Base-by-base conservation (phyloP, 2,113 vertebrate species). In the Struthio camelus region DNA sequence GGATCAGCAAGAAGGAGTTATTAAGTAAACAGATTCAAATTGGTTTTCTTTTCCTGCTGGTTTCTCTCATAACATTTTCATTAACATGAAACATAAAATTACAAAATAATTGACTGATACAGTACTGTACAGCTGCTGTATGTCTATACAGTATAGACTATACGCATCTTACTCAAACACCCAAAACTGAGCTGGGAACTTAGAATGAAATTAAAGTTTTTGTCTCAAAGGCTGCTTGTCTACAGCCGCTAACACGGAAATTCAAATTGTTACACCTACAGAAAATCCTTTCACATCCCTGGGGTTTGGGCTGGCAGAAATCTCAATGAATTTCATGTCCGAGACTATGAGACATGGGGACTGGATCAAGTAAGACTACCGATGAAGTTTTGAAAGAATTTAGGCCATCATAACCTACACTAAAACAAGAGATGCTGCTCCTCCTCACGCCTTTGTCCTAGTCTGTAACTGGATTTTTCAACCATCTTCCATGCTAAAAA, bases 11-110 rank as follows among this genome's bases (percentile, higher is more conserved):
- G 77, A 11, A 36, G 34, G 78, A 80, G 23, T 70, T 58, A 75
- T 73, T 88, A 78, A 85, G 58, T 28, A 30, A 83, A 59, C 54
- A 70, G 77, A 89, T 50, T 86, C 12, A 90, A 84, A 80, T 5
- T 59, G 64, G 34, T 88, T 94, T 95, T 78, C 34, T 84, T 92
- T 75, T 56, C 67, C 79, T 32, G 73, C 62, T 91, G 67, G 34
- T 87, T 85, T 78, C 58, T 77, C n/a, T 28, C n/a, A 12, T 80
- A 85, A 80, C 53, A 32, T 90, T 90, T 93, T 83, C 82, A 80
- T 89, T 87, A 85, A 46, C 22, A 4, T 28, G 25, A 80, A 53
- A 28, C 25, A 86, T 40, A 38, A 75, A 87, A 90, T 92, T 71
- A 78, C 54, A 46, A 86, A 90, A 61, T 67, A 82, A 79, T 38